Percentiles rank a stretch among this genome's conserved stretches.
Conservation (phyloP, 2,113 vertebrate species). For the Podarcis muralis region DNA sequence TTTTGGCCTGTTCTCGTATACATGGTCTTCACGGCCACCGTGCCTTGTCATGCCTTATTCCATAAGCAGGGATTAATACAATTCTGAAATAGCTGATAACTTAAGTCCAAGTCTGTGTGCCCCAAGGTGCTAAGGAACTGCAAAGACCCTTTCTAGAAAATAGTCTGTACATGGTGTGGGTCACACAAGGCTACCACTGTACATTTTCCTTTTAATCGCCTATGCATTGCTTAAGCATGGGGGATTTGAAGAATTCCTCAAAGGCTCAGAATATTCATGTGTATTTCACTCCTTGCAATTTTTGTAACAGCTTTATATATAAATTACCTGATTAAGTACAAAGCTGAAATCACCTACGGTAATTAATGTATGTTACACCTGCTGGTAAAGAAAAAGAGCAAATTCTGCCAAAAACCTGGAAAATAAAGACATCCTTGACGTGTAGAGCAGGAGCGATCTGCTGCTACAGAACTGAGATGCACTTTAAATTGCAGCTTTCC, state of each 20-base stretch:
- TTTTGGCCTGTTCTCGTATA: neutral
- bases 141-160: neutral
- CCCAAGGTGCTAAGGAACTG: neutral
- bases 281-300: conserved; percentile 31
- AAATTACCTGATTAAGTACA: conserved; percentile 47
- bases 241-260: conserved; percentile 31
- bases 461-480: neutral
- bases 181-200: neutral
- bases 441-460: neutral
- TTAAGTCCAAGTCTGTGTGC: neutral
- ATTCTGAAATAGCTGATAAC: neutral
- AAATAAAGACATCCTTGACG: conserved; percentile 18
- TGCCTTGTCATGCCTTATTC: neutral
- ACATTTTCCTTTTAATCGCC: neutral
- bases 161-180: neutral
- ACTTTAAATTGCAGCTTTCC: neutral
- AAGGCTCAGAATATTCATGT: conserved; percentile 28
- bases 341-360: conserved; percentile 34
- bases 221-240: conserved; percentile 15
- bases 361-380: neutral
- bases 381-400: neutral
- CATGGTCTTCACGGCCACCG: neutral
- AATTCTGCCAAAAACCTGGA: conserved; percentile 21
- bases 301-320: conserved; percentile 47
- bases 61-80: neutral